A percentile compares a stretch with the other conserved stretches of the same genome.
phyloP scores from a whole-genome alignment of 2,113 vertebrate genomes.

The Sula dactylatra region DNA sequence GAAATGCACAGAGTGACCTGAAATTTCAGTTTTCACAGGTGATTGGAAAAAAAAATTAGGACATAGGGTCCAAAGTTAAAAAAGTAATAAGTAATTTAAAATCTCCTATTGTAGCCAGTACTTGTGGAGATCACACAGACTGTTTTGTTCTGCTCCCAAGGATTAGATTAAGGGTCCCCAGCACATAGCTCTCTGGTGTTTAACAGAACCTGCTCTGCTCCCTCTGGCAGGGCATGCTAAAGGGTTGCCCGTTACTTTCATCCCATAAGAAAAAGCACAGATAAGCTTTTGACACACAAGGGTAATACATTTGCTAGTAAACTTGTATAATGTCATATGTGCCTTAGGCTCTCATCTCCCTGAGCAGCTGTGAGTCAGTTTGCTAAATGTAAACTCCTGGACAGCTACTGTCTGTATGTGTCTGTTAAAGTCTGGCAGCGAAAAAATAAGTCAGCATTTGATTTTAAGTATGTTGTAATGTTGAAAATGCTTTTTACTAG shows the following conservation, averaged over 20 bases:
- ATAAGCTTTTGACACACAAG: not conserved
- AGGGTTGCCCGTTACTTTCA: not conserved
- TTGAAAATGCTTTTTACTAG: not conserved
- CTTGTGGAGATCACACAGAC: not conserved
- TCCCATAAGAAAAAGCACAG: not conserved
- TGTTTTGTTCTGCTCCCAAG: not conserved
- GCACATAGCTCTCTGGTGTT: not conserved
- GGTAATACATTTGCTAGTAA: not conserved
- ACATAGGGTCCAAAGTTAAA: not conserved
- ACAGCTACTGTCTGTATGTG: not conserved
- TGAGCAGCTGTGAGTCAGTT: not conserved
- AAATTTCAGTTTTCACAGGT: not conserved
- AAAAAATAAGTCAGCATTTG: not conserved
- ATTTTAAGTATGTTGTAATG: not conserved
- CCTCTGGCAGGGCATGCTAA: not conserved
- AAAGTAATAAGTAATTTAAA: not conserved
- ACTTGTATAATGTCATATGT: not conserved
- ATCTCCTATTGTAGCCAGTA: not conserved
- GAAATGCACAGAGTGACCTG: not conserved
- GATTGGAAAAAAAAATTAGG: not conserved
- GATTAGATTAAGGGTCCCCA: not conserved
- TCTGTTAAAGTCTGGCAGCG: not conserved
- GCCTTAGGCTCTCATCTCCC: not conserved
- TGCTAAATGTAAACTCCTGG: not conserved
- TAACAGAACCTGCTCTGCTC: not conserved